Evolutionary conservation across 1,140 invertebrate genomes (phyloP), one percentile per base, ranked within the genome.

Genomic region (Adoxophyes honmai): DNA sequence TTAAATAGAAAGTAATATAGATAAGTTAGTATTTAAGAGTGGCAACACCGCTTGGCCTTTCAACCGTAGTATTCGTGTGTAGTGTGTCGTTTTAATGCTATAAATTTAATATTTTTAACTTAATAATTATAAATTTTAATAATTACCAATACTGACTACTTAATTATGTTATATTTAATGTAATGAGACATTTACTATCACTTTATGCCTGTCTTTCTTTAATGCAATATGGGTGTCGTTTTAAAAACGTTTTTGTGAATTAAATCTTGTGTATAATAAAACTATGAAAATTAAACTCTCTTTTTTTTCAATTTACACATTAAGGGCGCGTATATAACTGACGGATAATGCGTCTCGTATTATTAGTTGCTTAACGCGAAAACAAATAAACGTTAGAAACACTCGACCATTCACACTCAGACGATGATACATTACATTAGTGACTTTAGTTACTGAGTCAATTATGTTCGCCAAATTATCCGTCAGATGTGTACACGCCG

Each of bases 31-130:
- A 79, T 73, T 28, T 57, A 55, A 57, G 48, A 62, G 64, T 88
- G 86, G 86, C 83, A 88, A 88, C 86, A 88, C 86, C 86, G 86
- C 86, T 88, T 88, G 86, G 86, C 86, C 86, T 88, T 88, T 84
- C 73, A 84, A 82, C 66, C 61, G 78, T 86, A 88, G 86, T 81
- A 67, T 75, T 73, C 54, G 76, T 86, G 79, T 85, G 73, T 54
- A 48, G 42, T 48, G 42, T 28, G 36, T 55, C 36, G 33, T 81
- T 71, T 79, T 59, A 74, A 76, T 70, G 68, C 57, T 71, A 66
- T 70, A 66, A 78, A n/a, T n/a, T n/a, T n/a, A n/a, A 71, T 69
- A 70, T 59, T 70, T 33, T 67, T 66, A 66, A 64, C 67, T 66
- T 60, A 73, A 68, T 68, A 67, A 73, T 75, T 70, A 48, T 56